A percentile compares a stretch with the other conserved stretches of the same genome.
Conservation (phyloP, 2,888 invertebrate species). For the Phaonia tiefii region DNA sequence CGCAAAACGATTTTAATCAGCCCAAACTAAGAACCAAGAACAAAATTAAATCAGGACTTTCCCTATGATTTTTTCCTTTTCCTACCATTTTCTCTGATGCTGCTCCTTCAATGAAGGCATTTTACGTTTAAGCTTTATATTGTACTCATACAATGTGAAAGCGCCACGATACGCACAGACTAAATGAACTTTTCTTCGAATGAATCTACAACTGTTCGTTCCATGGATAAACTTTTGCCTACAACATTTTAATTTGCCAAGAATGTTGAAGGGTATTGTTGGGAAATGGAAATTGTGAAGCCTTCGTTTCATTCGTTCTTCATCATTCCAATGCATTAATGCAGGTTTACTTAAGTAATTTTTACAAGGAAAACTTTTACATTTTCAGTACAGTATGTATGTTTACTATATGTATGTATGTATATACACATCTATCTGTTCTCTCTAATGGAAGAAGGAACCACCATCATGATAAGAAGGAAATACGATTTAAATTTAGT, state of each 20-base stretch:
- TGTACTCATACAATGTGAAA: no score
- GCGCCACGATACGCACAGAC: neutral
- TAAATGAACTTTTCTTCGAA: neutral
- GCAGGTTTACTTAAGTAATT: slow-evolving; percentile 64
- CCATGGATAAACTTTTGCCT: slow-evolving; percentile 43
- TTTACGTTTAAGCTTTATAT: neutral
- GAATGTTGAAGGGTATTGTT: slow-evolving; percentile 29
- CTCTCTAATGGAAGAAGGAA: no score
- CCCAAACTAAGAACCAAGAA: slow-evolving; percentile 30
- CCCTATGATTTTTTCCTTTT: no score
- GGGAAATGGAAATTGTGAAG: slow-evolving; percentile 25
- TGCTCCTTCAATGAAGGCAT: neutral
- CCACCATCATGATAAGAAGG: neutral
- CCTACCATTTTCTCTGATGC: no score
- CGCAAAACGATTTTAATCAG: slow-evolving; percentile 61
- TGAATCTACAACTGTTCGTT: slow-evolving; percentile 4
- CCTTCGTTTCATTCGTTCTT: neutral
- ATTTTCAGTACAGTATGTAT: slow-evolving; percentile 11
- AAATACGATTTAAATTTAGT: neutral
- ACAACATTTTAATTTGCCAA: slow-evolving; percentile 60
- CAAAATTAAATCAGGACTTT: slow-evolving; percentile 10
- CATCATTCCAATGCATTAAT: slow-evolving; percentile 53
- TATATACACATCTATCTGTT: slow-evolving; percentile 3
- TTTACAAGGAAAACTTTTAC: slow-evolving; percentile 51
- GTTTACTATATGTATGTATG: neutral